phyloP scores from a whole-genome alignment of 92 coral and sea anemone genomes.

The Phenganax subtilis region DNA sequence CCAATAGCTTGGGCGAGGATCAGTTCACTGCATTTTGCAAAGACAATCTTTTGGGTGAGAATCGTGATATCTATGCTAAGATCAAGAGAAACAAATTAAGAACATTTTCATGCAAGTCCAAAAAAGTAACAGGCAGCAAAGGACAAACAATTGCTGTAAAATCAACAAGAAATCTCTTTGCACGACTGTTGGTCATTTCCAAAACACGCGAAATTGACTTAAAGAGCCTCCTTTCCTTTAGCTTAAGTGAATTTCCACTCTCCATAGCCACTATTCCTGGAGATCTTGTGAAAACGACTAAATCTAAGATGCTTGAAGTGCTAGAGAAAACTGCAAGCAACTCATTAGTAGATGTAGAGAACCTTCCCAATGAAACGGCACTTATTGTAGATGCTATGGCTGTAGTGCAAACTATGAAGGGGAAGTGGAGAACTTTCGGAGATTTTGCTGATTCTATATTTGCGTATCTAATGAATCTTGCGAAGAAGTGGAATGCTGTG shows the following conservation, averaged over 20 bases:
- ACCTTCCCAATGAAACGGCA: conserved; percentile 11
- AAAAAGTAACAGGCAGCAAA: conserved; percentile 15
- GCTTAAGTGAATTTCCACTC: conserved; percentile 43
- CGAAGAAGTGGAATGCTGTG: background rate
- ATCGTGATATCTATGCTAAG: conserved; percentile 39
- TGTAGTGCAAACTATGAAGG: conserved; percentile 28
- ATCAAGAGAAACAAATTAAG: conserved; percentile 30
- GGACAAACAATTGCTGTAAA: conserved; percentile 8
- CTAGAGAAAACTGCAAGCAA: conserved; percentile 25
- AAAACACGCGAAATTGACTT: conserved; percentile 42
- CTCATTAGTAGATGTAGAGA: conserved; percentile 15
- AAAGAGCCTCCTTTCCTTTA: conserved; percentile 36
- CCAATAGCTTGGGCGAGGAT: conserved; percentile 27
- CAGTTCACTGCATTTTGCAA: conserved; percentile 4
- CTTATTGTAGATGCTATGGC: conserved; percentile 46
- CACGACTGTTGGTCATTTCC: conserved; percentile 43
- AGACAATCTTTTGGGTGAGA: background rate
- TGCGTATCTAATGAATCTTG: background rate
- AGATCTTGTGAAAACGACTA: conserved; percentile 40
- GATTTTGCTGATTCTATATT: background rate
- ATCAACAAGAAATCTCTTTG: conserved; percentile 40
- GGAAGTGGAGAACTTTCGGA: conserved; percentile 19
- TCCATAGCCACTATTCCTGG: conserved; percentile 45
- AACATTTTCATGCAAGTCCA: conserved; percentile 27
- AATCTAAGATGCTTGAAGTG: conserved; percentile 33